Evolutionary conservation across 2,113 vertebrate species (phyloP).

Genomic region (Nothobranchius kuhntae): DNA sequence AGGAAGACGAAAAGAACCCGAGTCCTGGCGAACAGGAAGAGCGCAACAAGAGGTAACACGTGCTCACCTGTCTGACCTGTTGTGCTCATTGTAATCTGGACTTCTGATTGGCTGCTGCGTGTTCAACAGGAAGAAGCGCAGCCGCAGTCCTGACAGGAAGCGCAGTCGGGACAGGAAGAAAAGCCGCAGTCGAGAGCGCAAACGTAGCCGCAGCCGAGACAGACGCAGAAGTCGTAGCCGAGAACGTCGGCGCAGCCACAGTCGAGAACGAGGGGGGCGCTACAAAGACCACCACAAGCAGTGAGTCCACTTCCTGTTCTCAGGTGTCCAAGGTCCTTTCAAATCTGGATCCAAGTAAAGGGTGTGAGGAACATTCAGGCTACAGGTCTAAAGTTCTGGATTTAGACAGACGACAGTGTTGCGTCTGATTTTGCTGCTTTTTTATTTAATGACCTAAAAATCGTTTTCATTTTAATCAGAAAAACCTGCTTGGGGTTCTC

Average conservation of each 20-base stretch:
- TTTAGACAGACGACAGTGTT: too few relatives aligned
- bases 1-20: slow-evolving; percentile 94
- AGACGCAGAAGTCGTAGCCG: slow-evolving; percentile 58
- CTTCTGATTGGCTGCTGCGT: slow-evolving; percentile 24
- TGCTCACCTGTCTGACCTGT: not conserved
- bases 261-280: slow-evolving; percentile 87
- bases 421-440: too few relatives aligned
- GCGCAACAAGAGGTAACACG: slow-evolving; percentile 89
- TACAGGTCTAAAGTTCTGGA: too few relatives aligned
- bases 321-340: not conserved
- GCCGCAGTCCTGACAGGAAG: slow-evolving; percentile 89
- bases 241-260: slow-evolving; percentile 84
- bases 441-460: too few relatives aligned
- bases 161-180: slow-evolving; percentile 81
- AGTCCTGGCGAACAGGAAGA: slow-evolving; percentile 93
- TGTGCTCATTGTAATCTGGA: too few relatives aligned
- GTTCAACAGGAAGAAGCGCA: slow-evolving; percentile 85
- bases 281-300: slow-evolving; percentile 81
- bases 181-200: slow-evolving; percentile 88
- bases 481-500: too few relatives aligned
- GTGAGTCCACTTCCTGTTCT: slow-evolving; percentile 49
- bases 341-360: too few relatives aligned
- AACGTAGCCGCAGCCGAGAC: slow-evolving; percentile 88
- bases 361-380: too few relatives aligned
- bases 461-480: too few relatives aligned